Evolutionary conservation across 2,888 invertebrate genomes (phyloP).

Genomic region (Dynastes maya): DNA sequence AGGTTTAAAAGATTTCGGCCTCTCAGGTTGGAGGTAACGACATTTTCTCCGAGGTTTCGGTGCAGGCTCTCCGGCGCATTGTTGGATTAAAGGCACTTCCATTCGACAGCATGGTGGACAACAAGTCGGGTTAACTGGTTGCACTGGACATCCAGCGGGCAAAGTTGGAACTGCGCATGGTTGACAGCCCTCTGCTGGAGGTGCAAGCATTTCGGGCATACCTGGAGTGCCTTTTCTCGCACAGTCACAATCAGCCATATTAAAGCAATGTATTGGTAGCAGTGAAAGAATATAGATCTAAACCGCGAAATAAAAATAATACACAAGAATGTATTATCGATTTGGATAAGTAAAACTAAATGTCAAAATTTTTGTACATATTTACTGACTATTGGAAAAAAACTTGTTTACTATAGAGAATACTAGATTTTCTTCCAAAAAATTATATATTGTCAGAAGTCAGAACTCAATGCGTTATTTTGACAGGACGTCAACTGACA

Average conservation of each 20-base stretch:
- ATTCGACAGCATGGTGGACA: constrained; percentile 58
- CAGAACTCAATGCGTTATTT: no score
- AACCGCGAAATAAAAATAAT: constrained; percentile 46
- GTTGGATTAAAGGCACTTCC: constrained; percentile 62
- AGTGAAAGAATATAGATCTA: constrained; percentile 16
- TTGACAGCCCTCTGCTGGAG: constrained; percentile 22
- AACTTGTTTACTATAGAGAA: constrained; percentile 34
- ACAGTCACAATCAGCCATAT: constrained; percentile 51
- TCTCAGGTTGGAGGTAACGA: constrained; percentile 73
- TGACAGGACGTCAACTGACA: no score
- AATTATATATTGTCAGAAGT: background rate
- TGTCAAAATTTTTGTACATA: constrained; percentile 50
- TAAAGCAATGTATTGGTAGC: background rate
- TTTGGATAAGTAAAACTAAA: constrained; percentile 47
- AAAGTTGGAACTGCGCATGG: constrained; percentile 52
- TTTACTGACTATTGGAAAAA: constrained; percentile 41
- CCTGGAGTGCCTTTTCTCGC: background rate
- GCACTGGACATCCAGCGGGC: constrained; percentile 56
- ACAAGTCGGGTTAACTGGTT: constrained; percentile 61
- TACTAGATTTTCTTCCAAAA: constrained; percentile 28
- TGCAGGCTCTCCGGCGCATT: constrained; percentile 55
- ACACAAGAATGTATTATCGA: constrained; percentile 47
- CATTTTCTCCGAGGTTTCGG: constrained; percentile 60
- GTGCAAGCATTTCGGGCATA: background rate
- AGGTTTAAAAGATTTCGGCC: constrained; percentile 75